Base-by-base conservation (phyloP, 2,797 vertebrate genomes). In the Monodelphis domestica region DNA sequence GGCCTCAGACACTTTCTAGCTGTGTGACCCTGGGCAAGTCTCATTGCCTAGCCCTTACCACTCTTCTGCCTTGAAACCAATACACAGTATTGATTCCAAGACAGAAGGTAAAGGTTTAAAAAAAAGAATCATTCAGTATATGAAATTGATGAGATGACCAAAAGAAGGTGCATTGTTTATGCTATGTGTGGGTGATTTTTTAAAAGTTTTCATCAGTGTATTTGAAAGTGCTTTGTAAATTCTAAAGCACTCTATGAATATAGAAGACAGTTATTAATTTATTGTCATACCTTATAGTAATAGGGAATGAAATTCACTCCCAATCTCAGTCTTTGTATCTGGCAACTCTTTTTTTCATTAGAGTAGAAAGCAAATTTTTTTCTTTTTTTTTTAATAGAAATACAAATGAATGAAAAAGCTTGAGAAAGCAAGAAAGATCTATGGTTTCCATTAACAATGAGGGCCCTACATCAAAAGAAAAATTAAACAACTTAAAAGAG, bases 261-360 rank as follows among this genome's bases (percentile, higher is more conserved):
- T 2, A 84, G 21, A 24, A 50, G 5, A 78, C 78, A 26, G 24
- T 45, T 50, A 26, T 17, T 94, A 89, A 55, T 55, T 93, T 53
- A 78, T 45, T 57, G 90, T 59, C 5, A 63, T 24, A 53, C 14
- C 14, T 57, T 3, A 78, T 4, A 33, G 29, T 63, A 29, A 56
- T 21, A 92, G 63, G 53, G 55, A 54, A 12, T 91, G 59, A 88
- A 70, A 59, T 90, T 84, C 55, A 5, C 26, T 9, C 90, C 56
- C 45, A 45, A 63, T 90, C 50, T 89, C 54, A 92, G 91, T 12
- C 14, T 14, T 59, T 70, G 26, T 50, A 59, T 29, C 54, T 52
- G 28, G 89, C 91, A 55, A 17, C 38, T 70, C n/a, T 92, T 87
- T 92, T 87, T 94, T n/a, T 54, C 9, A 55, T 24, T 84, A 70